phyloP scores from a whole-genome alignment of 2,888 invertebrate genomes.

The Gastracanthus pulcherrimus region DNA sequence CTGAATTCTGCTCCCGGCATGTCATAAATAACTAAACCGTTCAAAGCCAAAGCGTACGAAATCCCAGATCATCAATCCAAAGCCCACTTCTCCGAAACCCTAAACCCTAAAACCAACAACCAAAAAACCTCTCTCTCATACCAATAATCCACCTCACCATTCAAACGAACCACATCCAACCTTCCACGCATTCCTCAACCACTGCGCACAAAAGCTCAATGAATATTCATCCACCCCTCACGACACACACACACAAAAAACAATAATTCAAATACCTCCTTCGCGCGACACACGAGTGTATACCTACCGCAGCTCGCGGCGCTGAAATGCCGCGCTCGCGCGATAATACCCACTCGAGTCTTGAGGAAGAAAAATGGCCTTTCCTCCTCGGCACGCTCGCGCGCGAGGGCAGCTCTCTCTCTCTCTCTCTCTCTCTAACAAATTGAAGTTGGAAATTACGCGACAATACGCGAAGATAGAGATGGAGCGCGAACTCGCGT shows the following conservation, averaged over 20 bases:
- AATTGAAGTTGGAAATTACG: constrained; percentile 41
- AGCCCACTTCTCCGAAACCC: too few relatives aligned
- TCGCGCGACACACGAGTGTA: too few relatives aligned
- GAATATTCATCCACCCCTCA: not conserved
- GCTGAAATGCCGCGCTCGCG: too few relatives aligned
- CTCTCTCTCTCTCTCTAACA: too few relatives aligned
- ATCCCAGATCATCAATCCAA: too few relatives aligned
- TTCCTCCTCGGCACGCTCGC: not conserved
- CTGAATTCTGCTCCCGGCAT: too few relatives aligned
- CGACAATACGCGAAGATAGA: constrained; percentile 24
- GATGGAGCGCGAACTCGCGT: constrained; percentile 48
- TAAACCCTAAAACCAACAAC: too few relatives aligned
- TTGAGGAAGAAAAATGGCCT: constrained; percentile 29
- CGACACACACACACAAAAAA: not conserved
- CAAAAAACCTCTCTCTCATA: too few relatives aligned
- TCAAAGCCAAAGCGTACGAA: too few relatives aligned
- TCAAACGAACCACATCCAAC: not conserved
- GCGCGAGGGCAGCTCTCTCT: constrained; percentile 4
- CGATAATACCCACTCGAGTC: not conserved
- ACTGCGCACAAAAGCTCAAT: not conserved
- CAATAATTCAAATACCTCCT: not conserved
- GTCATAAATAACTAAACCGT: too few relatives aligned
- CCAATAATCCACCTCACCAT: not conserved
- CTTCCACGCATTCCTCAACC: not conserved
- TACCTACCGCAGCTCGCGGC: not conserved